Evolutionary conservation across 1,140 invertebrate genomes (phyloP).

Genomic region (Neodiprion virginianus): DNA sequence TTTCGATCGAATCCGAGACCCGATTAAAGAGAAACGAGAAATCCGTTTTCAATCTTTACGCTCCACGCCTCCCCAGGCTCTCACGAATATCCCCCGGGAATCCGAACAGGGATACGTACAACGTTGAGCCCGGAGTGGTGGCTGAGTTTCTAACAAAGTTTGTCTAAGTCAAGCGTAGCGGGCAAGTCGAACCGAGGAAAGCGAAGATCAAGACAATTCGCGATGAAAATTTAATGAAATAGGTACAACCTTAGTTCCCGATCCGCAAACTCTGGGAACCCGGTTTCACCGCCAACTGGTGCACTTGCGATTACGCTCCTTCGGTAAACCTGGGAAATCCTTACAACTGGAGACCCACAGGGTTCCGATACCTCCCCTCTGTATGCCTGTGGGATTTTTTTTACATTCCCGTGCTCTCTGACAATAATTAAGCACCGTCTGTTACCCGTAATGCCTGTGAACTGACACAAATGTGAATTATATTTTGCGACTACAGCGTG

Average conservation of each 20-base stretch:
- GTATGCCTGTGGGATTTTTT: no score
- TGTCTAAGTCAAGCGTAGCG: background rate
- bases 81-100: conserved; percentile 34
- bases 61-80: background rate
- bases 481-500: no score
- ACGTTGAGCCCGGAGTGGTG: conserved; percentile 34
- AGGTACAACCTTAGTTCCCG: background rate
- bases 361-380: no score
- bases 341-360: no score
- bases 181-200: conserved; percentile 10
- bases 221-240: conserved; percentile 45
- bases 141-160: conserved; percentile 11
- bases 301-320: background rate
- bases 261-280: background rate
- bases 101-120: background rate
- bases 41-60: conserved; percentile 5
- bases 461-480: no score
- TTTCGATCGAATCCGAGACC: background rate
- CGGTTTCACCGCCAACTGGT: background rate
- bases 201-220: conserved; percentile 31
- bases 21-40: conserved; percentile 1
- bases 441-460: no score
- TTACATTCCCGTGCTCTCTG: no score
- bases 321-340: background rate
- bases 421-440: no score